phyloP scores from a whole-genome alignment of 2,797 vertebrate genomes.

The Sebastiscus albofasciatus region DNA sequence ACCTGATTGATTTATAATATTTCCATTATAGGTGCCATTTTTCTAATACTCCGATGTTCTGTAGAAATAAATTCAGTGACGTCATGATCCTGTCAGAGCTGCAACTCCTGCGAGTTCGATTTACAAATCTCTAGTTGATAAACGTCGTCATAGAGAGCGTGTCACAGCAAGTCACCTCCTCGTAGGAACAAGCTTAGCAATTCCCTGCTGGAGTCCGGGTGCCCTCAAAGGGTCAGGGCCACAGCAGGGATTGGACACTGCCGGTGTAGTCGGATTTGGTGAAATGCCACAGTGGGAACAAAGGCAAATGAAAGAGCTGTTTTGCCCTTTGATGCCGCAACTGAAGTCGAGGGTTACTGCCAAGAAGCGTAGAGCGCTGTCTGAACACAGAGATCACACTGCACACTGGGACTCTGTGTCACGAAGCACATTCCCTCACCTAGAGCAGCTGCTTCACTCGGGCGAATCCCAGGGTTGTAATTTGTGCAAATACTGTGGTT shows the following conservation, averaged over 20 bases:
- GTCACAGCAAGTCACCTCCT: background rate
- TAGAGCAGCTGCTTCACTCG: slow-evolving; percentile 10
- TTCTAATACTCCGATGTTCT: background rate
- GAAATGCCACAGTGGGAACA: slow-evolving; percentile 59
- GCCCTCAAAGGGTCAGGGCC: slow-evolving; percentile 41
- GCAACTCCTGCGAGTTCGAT: background rate
- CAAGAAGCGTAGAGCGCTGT: background rate
- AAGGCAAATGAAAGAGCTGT: slow-evolving; percentile 60
- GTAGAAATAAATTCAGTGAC: background rate
- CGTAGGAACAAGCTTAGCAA: background rate
- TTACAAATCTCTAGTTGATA: background rate
- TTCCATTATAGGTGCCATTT: background rate
- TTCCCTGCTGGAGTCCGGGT: slow-evolving; percentile 13
- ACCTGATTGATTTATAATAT: background rate
- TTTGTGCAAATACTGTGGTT: background rate
- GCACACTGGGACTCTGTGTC: background rate
- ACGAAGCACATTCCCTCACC: slow-evolving; percentile 2
- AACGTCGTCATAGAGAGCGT: background rate
- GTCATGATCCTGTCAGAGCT: background rate
- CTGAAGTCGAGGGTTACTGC: slow-evolving; percentile 34
- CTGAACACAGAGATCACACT: slow-evolving; percentile 22
- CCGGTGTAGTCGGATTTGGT: slow-evolving; percentile 27
- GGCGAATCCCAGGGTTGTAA: background rate
- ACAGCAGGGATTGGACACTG: slow-evolving; percentile 30
- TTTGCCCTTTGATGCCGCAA: slow-evolving; percentile 52